Evolutionary conservation across 2,113 vertebrate genomes (phyloP).

Genomic region (Bos indicus): DNA sequence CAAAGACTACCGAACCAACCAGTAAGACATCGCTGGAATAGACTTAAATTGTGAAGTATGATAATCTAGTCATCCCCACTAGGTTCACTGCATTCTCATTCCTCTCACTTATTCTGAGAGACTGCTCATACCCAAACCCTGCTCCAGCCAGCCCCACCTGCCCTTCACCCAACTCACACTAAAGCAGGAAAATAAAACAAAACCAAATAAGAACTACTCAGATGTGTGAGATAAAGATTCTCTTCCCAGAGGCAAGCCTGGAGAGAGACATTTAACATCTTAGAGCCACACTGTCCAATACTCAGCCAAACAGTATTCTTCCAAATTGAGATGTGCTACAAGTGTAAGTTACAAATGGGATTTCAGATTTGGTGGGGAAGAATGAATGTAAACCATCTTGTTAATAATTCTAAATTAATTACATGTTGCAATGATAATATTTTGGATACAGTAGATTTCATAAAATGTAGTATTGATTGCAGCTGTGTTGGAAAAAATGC

Average conservation of each 20-base stretch:
- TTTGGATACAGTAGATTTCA: not conserved
- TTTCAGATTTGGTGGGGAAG: not conserved
- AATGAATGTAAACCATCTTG: not conserved
- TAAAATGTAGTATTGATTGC: not conserved
- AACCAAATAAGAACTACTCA: constrained; percentile 55
- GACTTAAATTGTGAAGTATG: not conserved
- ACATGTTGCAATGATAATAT: not conserved
- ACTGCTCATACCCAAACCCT: not conserved
- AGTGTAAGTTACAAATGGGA: not conserved
- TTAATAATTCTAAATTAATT: not conserved
- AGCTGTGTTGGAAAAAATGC: not conserved
- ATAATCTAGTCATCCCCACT: not conserved
- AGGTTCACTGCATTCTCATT: rapidly evolving
- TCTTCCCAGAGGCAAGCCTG: not conserved
- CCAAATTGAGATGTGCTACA: not conserved
- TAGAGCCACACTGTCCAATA: not conserved
- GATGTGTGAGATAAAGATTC: not conserved
- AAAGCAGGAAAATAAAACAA: constrained; percentile 46
- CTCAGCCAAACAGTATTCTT: not conserved
- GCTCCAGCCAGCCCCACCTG: not conserved
- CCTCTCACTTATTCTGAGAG: not conserved
- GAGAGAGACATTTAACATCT: not conserved
- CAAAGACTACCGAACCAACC: not conserved
- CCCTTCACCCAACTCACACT: not conserved
- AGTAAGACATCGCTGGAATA: not conserved